These are phyloP conservation scores for Augiades crinisus DNA, from an alignment of 2,888 invertebrate species.

Conservation along the genomic window DNA sequence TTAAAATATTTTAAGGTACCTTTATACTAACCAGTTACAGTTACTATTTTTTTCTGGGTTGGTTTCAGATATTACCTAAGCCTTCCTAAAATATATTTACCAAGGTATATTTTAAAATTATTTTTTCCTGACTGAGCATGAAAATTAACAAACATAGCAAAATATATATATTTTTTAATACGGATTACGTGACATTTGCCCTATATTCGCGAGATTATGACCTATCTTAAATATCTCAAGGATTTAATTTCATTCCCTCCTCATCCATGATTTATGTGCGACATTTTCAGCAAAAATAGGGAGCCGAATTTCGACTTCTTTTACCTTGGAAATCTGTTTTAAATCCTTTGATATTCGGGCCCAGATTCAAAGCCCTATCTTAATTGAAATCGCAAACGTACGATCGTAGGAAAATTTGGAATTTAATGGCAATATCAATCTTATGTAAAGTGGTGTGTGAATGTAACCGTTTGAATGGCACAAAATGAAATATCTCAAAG, in stretches of 20 bases:
- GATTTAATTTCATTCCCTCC: conserved; percentile 18
- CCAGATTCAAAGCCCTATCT: conserved; percentile 35
- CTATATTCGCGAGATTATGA: neutral
- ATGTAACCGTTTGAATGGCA: neutral
- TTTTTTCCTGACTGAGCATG: too few relatives aligned
- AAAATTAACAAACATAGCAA: too few relatives aligned
- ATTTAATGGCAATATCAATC: conserved; percentile 21
- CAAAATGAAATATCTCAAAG: neutral
- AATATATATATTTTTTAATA: too few relatives aligned
- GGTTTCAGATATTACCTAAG: too few relatives aligned
- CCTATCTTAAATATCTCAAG: conserved; percentile 6
- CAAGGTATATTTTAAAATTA: too few relatives aligned
- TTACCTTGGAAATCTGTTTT: conserved; percentile 25
- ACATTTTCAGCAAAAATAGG: conserved; percentile 23
- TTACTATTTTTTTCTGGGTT: too few relatives aligned
- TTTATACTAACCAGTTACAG: too few relatives aligned
- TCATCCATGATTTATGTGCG: conserved; percentile 24
- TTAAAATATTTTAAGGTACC: too few relatives aligned
- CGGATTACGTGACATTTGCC: neutral
- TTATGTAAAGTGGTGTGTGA: conserved; percentile 14
- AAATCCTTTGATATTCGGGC: conserved; percentile 36
- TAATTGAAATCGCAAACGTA: conserved; percentile 38
- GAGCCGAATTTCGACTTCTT: conserved; percentile 20
- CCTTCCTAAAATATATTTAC: too few relatives aligned
- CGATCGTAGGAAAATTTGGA: conserved; percentile 25